Conservation (phyloP, 2,113 vertebrate species). For the Crypturellus undulatus region DNA sequence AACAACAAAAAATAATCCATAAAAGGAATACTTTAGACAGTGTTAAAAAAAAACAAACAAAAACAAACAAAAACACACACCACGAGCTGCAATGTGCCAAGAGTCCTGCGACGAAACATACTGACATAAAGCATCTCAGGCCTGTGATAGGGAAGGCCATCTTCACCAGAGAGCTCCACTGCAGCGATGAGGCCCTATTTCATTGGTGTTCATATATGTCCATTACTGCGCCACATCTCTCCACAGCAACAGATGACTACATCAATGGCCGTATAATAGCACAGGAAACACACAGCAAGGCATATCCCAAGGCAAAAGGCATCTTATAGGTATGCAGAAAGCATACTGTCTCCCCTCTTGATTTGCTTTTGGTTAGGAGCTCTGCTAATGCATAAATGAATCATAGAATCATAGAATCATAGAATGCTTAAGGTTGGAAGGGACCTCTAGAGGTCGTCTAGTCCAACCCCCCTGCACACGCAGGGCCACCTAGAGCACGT, state of each 20-base stretch:
- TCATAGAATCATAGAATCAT: no score
- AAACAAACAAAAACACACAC: not conserved
- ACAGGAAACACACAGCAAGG: not conserved
- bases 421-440: no score
- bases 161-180: not conserved
- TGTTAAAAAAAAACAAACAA: not conserved
- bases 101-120: accelerated
- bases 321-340: constrained; percentile 15
- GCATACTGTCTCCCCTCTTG: constrained; percentile 9
- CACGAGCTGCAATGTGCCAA: not conserved
- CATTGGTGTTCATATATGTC: not conserved
- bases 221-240: not conserved
- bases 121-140: not conserved
- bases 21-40: not conserved
- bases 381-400: constrained; percentile 59
- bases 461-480: no score
- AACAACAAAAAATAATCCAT: not conserved
- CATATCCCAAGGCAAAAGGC: not conserved
- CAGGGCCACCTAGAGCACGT: no score
- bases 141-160: not conserved
- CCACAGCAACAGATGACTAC: not conserved
- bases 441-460: no score
- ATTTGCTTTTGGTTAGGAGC: constrained; percentile 65
- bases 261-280: not conserved
- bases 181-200: not conserved